Evolutionary conservation across 2,797 vertebrate genomes (phyloP).

Genomic region (Spondyliosoma cantharus): DNA sequence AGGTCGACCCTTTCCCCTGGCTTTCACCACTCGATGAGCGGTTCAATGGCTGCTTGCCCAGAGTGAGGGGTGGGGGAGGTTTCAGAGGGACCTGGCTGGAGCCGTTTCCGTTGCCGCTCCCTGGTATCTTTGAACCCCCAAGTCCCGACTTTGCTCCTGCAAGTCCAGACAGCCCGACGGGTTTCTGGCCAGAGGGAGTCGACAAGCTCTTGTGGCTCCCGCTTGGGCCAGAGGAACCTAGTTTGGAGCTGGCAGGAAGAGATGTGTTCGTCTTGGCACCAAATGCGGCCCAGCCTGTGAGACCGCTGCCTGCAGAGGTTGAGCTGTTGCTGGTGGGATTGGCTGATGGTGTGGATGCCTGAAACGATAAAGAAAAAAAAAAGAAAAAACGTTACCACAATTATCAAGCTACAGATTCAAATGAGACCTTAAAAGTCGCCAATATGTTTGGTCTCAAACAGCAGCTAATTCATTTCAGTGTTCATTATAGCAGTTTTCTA

Average conservation of each 20-base stretch:
- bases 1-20: slow-evolving; percentile 88
- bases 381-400: not conserved
- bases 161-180: slow-evolving; percentile 89
- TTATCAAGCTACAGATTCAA: slow-evolving; percentile 1
- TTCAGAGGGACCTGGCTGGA: slow-evolving; percentile 86
- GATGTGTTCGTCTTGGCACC: slow-evolving; percentile 92
- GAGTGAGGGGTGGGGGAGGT: slow-evolving; percentile 90
- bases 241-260: slow-evolving; percentile 87
- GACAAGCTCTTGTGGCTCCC: slow-evolving; percentile 85
- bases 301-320: slow-evolving; percentile 89
- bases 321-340: slow-evolving; percentile 86
- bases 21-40: slow-evolving; percentile 92
- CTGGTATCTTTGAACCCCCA: slow-evolving; percentile 86
- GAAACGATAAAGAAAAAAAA: slow-evolving; percentile 8
- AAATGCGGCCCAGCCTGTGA: slow-evolving; percentile 97
- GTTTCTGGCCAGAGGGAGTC: slow-evolving; percentile 88
- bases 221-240: slow-evolving; percentile 86
- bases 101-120: slow-evolving; percentile 80
- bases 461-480: not conserved
- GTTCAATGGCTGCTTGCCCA: slow-evolving; percentile 93
- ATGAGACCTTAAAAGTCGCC: not conserved
- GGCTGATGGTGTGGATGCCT: slow-evolving; percentile 88
- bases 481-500: not conserved
- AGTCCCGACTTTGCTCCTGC: slow-evolving; percentile 88
- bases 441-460: not conserved